Percentiles rank a stretch among this genome's conserved stretches.
Conservation (phyloP, 92 coral and sea anemone genomes). For the Palythoa heliodiscus region DNA sequence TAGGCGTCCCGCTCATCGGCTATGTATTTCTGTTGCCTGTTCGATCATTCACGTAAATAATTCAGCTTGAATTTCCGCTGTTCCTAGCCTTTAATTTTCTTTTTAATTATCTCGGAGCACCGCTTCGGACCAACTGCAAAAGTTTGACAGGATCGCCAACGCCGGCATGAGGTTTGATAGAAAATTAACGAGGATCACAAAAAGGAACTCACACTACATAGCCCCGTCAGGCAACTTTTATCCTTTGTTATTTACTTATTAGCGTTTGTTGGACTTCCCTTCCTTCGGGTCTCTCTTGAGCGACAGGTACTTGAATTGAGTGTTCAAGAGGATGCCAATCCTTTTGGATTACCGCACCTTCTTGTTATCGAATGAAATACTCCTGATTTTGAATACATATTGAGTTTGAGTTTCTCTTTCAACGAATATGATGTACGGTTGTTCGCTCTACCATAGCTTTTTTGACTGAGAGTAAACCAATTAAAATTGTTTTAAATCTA, state of each 20-base stretch:
- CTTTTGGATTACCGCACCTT: not conserved
- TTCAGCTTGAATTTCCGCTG: not conserved
- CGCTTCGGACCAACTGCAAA: not conserved
- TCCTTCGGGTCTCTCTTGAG: not conserved
- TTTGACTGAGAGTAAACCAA: slow-evolving; percentile 21
- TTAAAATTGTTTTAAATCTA: not conserved
- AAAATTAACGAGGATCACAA: not conserved
- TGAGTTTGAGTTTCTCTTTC: not conserved
- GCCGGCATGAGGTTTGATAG: not conserved
- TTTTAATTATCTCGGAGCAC: not conserved
- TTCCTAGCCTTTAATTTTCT: not conserved
- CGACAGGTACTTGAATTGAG: not conserved
- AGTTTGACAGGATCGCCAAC: not conserved
- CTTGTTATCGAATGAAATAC: not conserved
- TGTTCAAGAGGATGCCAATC: not conserved
- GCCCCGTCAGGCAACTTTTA: not conserved
- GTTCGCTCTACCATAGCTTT: not conserved
- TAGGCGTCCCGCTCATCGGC: not conserved
- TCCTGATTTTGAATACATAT: not conserved
- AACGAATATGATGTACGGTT: not conserved
- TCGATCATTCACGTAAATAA: not conserved
- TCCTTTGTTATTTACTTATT: not conserved
- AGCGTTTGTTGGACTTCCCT: not conserved
- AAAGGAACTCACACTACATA: not conserved
- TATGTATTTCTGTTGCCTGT: not conserved